Percentiles rank a stretch among this genome's conserved stretches.
Conservation (phyloP, 2,797 vertebrate genomes). For the Alca torda region DNA sequence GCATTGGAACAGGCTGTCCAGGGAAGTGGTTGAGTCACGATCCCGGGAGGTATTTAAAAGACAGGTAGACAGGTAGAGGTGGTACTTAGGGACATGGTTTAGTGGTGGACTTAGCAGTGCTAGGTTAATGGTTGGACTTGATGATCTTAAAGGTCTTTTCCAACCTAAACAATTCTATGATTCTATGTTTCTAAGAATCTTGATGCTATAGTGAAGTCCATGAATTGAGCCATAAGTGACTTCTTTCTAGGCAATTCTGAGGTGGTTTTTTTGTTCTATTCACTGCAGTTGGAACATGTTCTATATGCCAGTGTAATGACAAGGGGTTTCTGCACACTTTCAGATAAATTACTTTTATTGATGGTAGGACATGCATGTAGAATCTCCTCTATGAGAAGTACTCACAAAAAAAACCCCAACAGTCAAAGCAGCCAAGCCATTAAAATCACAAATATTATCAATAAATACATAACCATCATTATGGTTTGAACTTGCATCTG, state of each 20-base stretch:
- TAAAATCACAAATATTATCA: background rate
- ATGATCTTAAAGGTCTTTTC: background rate
- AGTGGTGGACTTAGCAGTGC: background rate
- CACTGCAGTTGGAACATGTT: constrained; percentile 30
- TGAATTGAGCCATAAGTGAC: background rate
- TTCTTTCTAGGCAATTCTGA: background rate
- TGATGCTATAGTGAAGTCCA: background rate
- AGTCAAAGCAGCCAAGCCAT: background rate
- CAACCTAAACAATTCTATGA: background rate
- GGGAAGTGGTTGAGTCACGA: background rate
- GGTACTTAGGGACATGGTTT: background rate
- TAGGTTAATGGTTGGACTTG: background rate
- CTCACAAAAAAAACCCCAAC: background rate
- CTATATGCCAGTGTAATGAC: constrained; percentile 14
- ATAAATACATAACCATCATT: background rate
- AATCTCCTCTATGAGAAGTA: constrained; percentile 12
- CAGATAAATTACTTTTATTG: constrained; percentile 46
- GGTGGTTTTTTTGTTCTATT: background rate
- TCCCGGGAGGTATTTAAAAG: background rate
- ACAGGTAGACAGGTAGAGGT: no score
- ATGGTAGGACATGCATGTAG: constrained; percentile 5
- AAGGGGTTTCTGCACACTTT: constrained; percentile 22
- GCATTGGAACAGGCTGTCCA: background rate
- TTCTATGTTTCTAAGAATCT: background rate
- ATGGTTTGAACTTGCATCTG: background rate